Conservation (phyloP, 2,113 vertebrate species). For the Sander vitreus region DNA sequence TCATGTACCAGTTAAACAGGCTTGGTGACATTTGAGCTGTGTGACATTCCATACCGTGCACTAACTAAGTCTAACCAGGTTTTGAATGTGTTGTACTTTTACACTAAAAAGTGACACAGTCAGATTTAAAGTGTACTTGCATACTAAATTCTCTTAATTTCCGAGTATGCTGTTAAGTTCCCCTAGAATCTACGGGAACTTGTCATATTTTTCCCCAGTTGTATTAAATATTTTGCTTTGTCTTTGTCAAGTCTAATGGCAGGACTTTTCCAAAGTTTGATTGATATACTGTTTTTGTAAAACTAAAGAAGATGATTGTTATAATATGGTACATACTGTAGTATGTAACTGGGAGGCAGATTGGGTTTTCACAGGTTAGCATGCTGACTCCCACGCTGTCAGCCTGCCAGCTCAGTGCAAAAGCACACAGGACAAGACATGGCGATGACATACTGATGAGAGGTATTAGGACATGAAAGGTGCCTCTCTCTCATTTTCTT, state of each 20-base stretch:
- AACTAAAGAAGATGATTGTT: not conserved
- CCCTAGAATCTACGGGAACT: no score
- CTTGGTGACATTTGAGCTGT: not conserved
- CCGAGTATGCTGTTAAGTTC: not conserved
- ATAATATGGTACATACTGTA: not conserved
- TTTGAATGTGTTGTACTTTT: not conserved
- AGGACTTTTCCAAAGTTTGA: not conserved
- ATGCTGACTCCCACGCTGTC: conserved; percentile 43
- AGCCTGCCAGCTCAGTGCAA: conserved; percentile 30
- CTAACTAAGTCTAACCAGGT: not conserved
- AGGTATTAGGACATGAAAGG: conserved; percentile 67
- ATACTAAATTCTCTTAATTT: not conserved
- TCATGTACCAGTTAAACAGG: conserved; percentile 15
- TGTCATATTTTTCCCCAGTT: no score
- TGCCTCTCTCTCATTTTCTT: conserved; percentile 52
- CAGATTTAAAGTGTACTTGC: not conserved
- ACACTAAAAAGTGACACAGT: not conserved
- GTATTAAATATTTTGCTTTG: not conserved
- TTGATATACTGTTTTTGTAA: not conserved
- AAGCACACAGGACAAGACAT: conserved; percentile 42
- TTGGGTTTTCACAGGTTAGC: not conserved
- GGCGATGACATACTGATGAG: conserved; percentile 60
- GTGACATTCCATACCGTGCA: not conserved
- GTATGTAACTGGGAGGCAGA: not conserved
- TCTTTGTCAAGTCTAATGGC: not conserved